These are phyloP conservation scores for Elachura formosa DNA, from an alignment of 2,113 vertebrate species.

Conservation along the genomic window DNA sequence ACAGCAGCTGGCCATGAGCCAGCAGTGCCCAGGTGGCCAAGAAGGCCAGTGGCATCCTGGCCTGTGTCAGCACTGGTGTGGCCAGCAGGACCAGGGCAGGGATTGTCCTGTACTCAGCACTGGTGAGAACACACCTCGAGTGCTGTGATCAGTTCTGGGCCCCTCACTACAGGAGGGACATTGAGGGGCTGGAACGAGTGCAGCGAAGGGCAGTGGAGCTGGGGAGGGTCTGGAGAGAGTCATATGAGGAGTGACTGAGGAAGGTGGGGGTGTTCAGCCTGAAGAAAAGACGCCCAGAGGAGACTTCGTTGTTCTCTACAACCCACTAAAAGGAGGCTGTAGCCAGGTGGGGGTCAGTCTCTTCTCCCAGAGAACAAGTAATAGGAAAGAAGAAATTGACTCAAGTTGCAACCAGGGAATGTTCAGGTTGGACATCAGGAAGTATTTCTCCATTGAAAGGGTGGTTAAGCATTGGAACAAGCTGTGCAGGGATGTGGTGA, in stretches of 20 bases:
- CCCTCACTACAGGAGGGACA: accelerated
- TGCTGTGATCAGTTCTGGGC: accelerated
- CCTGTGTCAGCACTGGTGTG: background rate
- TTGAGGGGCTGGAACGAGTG: accelerated
- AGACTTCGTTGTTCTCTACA: background rate
- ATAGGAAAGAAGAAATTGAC: background rate
- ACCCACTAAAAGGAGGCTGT: background rate
- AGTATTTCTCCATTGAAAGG: background rate
- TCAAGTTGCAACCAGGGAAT: background rate
- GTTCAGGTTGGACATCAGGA: background rate
- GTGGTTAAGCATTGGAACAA: accelerated
- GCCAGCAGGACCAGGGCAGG: background rate
- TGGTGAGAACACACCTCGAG: accelerated
- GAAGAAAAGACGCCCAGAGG: background rate
- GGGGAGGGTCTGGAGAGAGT: background rate
- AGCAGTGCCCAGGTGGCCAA: background rate
- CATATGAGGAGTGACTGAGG: background rate
- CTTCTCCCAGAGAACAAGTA: background rate
- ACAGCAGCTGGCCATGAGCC: background rate
- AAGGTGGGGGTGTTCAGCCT: background rate
- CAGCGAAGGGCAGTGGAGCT: background rate
- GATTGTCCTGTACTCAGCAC: background rate
- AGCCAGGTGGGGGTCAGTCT: background rate
- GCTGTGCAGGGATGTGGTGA: background rate
- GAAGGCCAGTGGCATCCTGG: background rate